Evolutionary conservation across 1,140 invertebrate genomes (phyloP).

Genomic region (Cotesia typhae): DNA sequence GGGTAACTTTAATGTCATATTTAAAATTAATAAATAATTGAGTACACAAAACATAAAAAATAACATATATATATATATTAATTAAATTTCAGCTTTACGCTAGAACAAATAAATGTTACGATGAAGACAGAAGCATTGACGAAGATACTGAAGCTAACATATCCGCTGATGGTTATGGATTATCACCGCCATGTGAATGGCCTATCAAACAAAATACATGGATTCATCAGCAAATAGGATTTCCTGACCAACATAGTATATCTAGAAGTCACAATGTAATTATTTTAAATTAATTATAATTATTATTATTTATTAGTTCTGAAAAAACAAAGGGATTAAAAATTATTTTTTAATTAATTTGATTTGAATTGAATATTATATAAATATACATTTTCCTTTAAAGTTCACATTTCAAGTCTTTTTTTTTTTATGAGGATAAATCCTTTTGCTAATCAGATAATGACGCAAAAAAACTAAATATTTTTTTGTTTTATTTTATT

Average conservation of each 20-base stretch:
- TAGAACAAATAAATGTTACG: conserved; percentile 47
- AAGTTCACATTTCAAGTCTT: too few species aligned
- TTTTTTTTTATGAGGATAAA: too few species aligned
- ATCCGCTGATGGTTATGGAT: conserved; percentile 51
- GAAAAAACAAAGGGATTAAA: background rate
- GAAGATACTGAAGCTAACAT: conserved; percentile 55
- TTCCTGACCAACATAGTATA: conserved; percentile 50
- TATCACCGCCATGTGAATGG: conserved; percentile 72
- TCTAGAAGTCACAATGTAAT: conserved; percentile 48
- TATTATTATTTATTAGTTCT: conserved; percentile 5
- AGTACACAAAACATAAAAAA: too few species aligned
- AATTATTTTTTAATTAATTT: background rate
- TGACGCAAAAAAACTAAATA: too few species aligned
- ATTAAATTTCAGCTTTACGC: conserved; percentile 44
- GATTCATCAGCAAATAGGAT: conserved; percentile 66
- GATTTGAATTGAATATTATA: too few species aligned
- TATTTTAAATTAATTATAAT: conserved; percentile 30
- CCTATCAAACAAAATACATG: conserved; percentile 71
- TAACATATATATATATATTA: too few species aligned
- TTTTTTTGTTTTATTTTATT: too few species aligned
- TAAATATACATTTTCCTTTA: too few species aligned
- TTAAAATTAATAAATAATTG: too few species aligned
- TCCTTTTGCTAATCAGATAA: too few species aligned
- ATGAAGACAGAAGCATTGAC: conserved; percentile 56
- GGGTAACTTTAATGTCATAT: too few species aligned